phyloP scores from a whole-genome alignment of 2,888 invertebrate species.

The Choreutis nemorana region DNA sequence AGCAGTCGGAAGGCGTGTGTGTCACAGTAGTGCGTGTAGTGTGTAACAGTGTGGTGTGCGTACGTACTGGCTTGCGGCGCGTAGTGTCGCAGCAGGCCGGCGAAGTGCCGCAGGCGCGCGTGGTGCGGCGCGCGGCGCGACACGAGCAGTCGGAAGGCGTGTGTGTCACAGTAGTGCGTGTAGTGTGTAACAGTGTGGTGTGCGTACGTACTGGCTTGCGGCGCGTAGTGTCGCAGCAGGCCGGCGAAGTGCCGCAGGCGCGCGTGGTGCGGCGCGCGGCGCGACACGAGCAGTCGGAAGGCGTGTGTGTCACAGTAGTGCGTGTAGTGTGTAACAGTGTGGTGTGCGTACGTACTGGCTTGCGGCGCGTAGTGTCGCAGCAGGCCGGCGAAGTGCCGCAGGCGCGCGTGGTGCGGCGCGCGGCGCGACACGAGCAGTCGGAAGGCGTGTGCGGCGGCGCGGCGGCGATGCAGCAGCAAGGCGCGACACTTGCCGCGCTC shows the following conservation, averaged over 20 bases:
- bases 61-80: constrained; percentile 72
- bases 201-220: constrained; percentile 71
- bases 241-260: constrained; percentile 81
- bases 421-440: constrained; percentile 80
- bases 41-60: constrained; percentile 81
- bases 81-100: constrained; percentile 81
- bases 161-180: constrained; percentile 69
- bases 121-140: constrained; percentile 76
- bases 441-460: constrained; percentile 84
- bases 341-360: constrained; percentile 37
- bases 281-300: constrained; percentile 81
- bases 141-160: constrained; percentile 82
- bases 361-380: constrained; percentile 81
- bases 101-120: constrained; percentile 77
- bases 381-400: constrained; percentile 81
- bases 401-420: constrained; percentile 71
- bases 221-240: constrained; percentile 79
- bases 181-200: constrained; percentile 83
- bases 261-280: constrained; percentile 73
- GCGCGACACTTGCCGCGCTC: constrained; percentile 88
- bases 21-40: constrained; percentile 73
- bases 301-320: too few species aligned
- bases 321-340: neutral
- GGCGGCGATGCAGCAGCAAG: constrained; percentile 79
- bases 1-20: constrained; percentile 79